Base-by-base conservation (phyloP, 2,113 vertebrate genomes). In the Microcebus murinus region DNA sequence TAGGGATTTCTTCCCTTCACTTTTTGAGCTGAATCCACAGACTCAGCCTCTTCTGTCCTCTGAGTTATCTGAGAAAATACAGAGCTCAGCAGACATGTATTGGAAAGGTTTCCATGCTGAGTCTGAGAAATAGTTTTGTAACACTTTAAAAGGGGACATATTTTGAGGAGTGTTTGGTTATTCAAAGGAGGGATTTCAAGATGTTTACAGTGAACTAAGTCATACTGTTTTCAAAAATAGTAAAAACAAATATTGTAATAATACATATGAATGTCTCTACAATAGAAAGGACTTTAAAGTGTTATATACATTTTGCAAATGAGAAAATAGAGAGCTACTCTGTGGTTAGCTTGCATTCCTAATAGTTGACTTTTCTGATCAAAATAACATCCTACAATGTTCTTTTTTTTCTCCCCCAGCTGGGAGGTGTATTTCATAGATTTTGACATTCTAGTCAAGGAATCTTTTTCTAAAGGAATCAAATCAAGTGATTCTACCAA, bases 401-500 rank as follows among this genome's bases (percentile, higher is more conserved):
- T 6, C 14, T 77, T 52, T 73, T 73, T 59, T 92, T 48, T 55
- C n/a, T 13, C 0, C 17, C 17, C 65, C 31, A 94, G 1, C 34
- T 83, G 6, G 21, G 70, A 95, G 27, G 2, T 81, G 1, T 34
- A 50, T 92, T 94, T 93, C 70, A 57, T 70, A 93, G 96, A 90
- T 94, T 95, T 71, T 96, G 74, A 65, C 52, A 79, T 93, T 90
- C 74, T 8, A 80, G 36, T 83, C 80, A 52, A 96, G 36, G 59
- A 42, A 42, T 74, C 74, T 77, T 97, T 96, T 79, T 55, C 83
- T 68, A 93, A 84, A 93, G 65, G 74, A 91, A 87, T 96, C 83
- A 77, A 96, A 95, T 97, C 73, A 95, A 97, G 34, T 27, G 4
- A 23, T 87, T 92, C 87, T 87, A 12, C 63, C 91, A 74, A 95